Evolutionary conservation across 2,888 invertebrate species (phyloP).

Genomic region (Ellobium chinense): DNA sequence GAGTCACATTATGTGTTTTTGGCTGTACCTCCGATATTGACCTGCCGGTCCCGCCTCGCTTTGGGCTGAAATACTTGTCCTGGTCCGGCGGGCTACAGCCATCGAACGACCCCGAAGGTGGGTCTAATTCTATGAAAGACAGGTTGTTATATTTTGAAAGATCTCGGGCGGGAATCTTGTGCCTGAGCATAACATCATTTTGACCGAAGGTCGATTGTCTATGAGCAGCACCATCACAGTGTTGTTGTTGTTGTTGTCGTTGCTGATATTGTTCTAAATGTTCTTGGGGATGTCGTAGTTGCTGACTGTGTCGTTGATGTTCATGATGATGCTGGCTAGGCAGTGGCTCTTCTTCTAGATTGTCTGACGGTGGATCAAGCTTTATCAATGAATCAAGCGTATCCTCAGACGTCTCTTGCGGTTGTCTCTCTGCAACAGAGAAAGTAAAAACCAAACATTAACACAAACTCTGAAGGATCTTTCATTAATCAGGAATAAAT

Average conservation of each 20-base stretch:
- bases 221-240: background rate
- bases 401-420: background rate
- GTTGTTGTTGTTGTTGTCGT: too few species aligned
- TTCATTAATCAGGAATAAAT: too few species aligned
- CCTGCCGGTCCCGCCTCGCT: background rate
- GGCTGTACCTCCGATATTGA: too few species aligned
- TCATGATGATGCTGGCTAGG: background rate
- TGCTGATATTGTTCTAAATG: background rate
- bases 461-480: too few species aligned
- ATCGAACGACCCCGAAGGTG: background rate
- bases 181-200: background rate
- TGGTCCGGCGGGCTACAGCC: background rate
- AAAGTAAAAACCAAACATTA: background rate
- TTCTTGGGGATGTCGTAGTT: background rate
- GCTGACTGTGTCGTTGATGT: background rate
- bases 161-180: background rate
- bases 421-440: background rate
- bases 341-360: too few species aligned
- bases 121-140: background rate
- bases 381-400: conserved; percentile 5
- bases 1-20: too few species aligned
- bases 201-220: background rate
- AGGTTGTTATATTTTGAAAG: background rate
- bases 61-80: background rate
- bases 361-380: conserved; percentile 1